These are phyloP conservation scores for Agrochola circellaris DNA, from an alignment of 2,888 invertebrate species.

Conservation along the genomic window DNA sequence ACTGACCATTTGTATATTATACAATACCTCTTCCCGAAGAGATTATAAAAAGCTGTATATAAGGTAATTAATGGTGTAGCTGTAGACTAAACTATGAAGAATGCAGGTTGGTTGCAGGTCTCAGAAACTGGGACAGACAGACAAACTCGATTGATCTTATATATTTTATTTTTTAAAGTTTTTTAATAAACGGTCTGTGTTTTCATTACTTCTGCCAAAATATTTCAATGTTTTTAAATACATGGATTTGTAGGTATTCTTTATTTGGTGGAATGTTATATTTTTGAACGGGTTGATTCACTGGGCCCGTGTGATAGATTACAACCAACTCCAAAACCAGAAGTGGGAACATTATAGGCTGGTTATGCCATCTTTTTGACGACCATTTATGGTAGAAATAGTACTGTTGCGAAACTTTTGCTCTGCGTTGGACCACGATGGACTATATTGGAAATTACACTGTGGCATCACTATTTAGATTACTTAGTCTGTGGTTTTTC, in stretches of 20 bases:
- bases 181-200: slow-evolving; percentile 7
- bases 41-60: not conserved
- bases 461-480: too few species aligned
- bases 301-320: too few species aligned
- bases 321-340: too few species aligned
- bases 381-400: not conserved
- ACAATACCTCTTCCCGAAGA: not conserved
- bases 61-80: not conserved
- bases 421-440: not conserved
- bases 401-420: not conserved
- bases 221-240: slow-evolving; percentile 9
- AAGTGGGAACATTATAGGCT: too few species aligned
- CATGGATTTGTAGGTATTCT: too few species aligned
- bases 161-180: not conserved
- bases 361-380: too few species aligned
- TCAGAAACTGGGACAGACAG: not conserved
- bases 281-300: not conserved
- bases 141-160: slow-evolving; percentile 16
- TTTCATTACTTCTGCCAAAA: slow-evolving; percentile 11
- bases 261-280: not conserved
- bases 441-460: too few species aligned
- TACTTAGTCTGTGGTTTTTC: too few species aligned
- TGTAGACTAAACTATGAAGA: not conserved
- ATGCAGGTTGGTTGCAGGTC: slow-evolving; percentile 13
- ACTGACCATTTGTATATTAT: not conserved